Conservation (phyloP, 2,888 invertebrate species). For the Drosophila paramelanica region DNA sequence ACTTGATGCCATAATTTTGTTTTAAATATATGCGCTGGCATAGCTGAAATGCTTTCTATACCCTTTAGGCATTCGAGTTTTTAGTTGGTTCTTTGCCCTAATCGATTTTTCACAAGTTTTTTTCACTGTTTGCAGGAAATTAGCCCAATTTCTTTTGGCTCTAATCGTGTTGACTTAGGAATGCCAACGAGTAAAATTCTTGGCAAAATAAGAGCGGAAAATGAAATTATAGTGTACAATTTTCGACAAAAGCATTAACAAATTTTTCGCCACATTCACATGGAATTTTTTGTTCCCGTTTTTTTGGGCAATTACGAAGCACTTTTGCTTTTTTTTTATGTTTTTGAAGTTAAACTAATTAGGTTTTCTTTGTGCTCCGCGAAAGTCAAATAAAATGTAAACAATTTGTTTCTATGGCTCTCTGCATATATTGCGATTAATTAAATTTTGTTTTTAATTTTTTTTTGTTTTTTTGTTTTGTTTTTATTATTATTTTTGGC, state of each 20-base stretch:
- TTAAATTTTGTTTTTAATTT: background rate
- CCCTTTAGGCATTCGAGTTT: background rate
- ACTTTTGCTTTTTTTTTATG: slow-evolving; percentile 52
- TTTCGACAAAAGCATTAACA: too few species aligned
- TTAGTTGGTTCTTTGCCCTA: background rate
- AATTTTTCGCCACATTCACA: slow-evolving; percentile 18
- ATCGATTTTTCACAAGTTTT: background rate
- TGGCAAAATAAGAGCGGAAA: background rate
- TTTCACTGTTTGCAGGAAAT: background rate
- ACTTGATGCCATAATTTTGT: too few species aligned
- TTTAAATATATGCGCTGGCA: too few species aligned
- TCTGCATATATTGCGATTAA: slow-evolving; percentile 6
- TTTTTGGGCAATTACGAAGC: slow-evolving; percentile 40
- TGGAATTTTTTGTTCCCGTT: slow-evolving; percentile 26
- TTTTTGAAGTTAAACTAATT: slow-evolving; percentile 46
- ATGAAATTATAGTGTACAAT: too few species aligned
- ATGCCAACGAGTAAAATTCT: background rate
- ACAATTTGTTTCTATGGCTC: slow-evolving; percentile 39
- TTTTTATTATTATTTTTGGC: slow-evolving; percentile 11
- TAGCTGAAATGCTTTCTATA: background rate
- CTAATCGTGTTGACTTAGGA: background rate
- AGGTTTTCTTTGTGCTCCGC: slow-evolving; percentile 34
- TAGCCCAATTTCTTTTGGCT: background rate
- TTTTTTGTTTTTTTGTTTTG: background rate
- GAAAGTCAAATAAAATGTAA: slow-evolving; percentile 59